Conservation (phyloP, 1,140 invertebrate species). For the Brachionus plicatilis region DNA sequence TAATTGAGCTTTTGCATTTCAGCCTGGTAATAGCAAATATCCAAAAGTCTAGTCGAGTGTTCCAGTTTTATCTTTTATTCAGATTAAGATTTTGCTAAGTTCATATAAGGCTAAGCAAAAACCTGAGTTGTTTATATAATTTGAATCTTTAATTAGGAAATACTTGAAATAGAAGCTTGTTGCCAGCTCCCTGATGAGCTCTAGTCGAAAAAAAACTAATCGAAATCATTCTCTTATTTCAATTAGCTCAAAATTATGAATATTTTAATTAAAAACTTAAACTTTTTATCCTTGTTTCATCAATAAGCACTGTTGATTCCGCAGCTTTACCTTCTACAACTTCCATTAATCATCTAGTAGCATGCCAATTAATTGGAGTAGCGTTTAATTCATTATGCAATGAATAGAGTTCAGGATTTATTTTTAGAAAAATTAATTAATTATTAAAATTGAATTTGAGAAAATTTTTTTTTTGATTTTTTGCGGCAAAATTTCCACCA, state of each 20-base stretch:
- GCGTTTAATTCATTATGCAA: background rate
- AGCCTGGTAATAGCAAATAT: background rate
- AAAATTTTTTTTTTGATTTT: background rate
- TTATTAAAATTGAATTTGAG: background rate
- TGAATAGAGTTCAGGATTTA: background rate
- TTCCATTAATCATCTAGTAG: background rate
- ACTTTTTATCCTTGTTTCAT: background rate
- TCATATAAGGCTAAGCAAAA: background rate
- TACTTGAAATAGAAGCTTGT: background rate
- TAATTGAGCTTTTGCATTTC: background rate
- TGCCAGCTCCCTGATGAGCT: background rate
- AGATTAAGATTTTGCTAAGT: background rate
- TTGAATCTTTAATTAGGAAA: conserved; percentile 21
- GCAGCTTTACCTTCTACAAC: background rate
- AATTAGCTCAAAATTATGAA: background rate
- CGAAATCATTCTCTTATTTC: background rate
- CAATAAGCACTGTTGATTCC: background rate
- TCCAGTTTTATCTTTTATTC: background rate
- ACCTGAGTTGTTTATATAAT: background rate
- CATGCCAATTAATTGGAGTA: background rate
- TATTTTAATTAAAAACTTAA: background rate
- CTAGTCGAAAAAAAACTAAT: background rate
- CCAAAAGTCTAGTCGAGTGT: background rate
- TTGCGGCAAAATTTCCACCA: background rate
- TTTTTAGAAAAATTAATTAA: background rate